phyloP scores from a whole-genome alignment of 2,113 vertebrate genomes.

The Panurus biarmicus region DNA sequence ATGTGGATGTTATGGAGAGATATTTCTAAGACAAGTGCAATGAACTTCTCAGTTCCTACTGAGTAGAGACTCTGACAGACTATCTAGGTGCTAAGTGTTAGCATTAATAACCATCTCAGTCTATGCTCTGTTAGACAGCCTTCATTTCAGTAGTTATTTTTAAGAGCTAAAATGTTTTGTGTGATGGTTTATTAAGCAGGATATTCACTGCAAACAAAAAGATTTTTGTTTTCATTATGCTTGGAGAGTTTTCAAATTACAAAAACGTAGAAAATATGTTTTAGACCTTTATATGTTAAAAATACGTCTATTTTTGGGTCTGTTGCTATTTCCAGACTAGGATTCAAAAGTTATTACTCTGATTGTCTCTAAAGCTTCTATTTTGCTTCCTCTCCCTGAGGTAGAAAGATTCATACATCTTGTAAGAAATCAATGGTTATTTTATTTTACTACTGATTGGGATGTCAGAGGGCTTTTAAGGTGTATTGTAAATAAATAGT shows the following conservation, averaged over 20 bases:
- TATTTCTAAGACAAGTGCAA: not conserved
- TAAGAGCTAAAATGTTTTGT: not conserved
- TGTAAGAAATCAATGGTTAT: conserved; percentile 1
- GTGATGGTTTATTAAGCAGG: not conserved
- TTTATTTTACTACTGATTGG: not conserved
- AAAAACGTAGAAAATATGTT: not conserved
- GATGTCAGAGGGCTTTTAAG: not conserved
- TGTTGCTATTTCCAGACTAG: not conserved
- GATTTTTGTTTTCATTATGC: not conserved
- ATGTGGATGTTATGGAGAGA: not conserved
- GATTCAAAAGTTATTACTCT: not conserved
- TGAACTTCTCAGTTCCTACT: not conserved
- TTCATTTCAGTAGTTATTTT: not conserved
- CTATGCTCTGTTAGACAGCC: not conserved
- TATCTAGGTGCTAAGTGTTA: not conserved
- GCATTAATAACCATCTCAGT: not conserved
- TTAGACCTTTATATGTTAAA: not conserved
- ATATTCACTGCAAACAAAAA: not conserved
- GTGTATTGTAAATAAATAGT: not conserved
- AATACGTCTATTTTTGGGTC: not conserved
- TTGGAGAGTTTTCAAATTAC: not conserved
- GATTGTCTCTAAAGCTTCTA: not conserved
- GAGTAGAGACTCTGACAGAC: not conserved
- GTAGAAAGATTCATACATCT: not conserved
- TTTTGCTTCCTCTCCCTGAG: not conserved